phyloP scores from a whole-genome alignment of 2,113 vertebrate species.

The Corythornis cristatus region DNA sequence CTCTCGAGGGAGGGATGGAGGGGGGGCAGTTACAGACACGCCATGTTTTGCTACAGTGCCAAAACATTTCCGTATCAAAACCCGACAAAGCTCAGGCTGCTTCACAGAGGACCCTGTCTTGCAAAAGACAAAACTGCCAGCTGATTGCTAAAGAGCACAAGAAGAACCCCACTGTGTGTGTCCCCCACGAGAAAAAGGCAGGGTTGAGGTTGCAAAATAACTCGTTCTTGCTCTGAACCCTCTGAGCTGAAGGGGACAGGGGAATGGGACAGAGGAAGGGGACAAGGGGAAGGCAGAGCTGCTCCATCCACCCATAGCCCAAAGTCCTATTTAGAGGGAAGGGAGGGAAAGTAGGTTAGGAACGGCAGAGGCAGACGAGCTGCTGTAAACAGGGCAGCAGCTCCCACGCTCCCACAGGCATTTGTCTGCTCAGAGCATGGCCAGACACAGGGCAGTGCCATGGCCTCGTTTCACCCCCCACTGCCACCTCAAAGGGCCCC shows the following conservation, averaged over 20 bases:
- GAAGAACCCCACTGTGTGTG: not conserved
- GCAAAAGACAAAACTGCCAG: not conserved
- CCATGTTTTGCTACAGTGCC: not conserved
- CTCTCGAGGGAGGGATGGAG: not conserved
- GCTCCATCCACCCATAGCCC: not conserved
- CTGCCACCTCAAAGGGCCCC: not conserved
- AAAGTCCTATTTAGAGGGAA: not conserved
- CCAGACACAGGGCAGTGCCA: not conserved
- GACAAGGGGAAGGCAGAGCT: not conserved
- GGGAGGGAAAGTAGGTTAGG: not conserved
- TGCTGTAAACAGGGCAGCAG: not conserved
- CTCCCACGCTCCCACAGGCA: not conserved
- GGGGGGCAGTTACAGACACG: not conserved
- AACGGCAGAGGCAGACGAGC: not conserved
- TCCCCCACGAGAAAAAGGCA: not conserved
- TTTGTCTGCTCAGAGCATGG: not conserved
- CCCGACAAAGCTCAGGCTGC: not conserved
- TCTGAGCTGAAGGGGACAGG: not conserved
- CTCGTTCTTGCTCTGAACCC: not conserved
- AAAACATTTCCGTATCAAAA: constrained; percentile 41
- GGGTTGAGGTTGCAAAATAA: not conserved
- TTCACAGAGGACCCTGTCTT: not conserved
- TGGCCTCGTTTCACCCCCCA: not conserved
- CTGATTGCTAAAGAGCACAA: not conserved
- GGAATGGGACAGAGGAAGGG: not conserved